Evolutionary conservation across 2,797 vertebrate species (phyloP).

Genomic region (Melanogrammus aeglefinus): DNA sequence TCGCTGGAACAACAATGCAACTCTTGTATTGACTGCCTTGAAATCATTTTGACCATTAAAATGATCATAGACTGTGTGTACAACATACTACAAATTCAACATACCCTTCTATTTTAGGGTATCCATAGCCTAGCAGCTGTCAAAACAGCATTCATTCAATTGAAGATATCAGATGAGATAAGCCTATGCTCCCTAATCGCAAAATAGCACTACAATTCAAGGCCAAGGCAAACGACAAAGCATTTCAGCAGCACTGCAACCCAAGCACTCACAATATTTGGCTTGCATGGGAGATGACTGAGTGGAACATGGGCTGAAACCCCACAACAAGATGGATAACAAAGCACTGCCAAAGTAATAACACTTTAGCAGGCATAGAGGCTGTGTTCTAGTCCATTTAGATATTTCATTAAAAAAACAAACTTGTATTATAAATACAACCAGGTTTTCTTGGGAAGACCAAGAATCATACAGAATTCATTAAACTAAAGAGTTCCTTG

Average conservation of each 20-base stretch:
- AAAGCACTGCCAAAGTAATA: constrained; percentile 52
- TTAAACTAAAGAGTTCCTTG: background rate
- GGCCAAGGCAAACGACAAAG: constrained; percentile 45
- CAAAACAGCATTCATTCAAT: constrained; percentile 28
- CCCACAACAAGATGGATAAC: constrained; percentile 68
- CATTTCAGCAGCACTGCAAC: constrained; percentile 46
- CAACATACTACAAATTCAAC: background rate
- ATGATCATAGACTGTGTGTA: background rate
- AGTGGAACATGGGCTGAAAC: constrained; percentile 60
- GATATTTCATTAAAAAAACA: constrained; percentile 43
- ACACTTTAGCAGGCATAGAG: constrained; percentile 57
- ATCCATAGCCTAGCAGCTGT: constrained; percentile 7
- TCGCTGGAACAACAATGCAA: constrained; percentile 2
- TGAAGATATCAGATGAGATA: constrained; percentile 2
- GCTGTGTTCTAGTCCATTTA: constrained; percentile 42
- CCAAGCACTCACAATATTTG: constrained; percentile 59
- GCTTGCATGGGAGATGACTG: constrained; percentile 40
- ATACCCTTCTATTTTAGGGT: constrained; percentile 4
- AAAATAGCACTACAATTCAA: constrained; percentile 24
- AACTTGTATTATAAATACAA: constrained; percentile 37
- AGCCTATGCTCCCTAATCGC: constrained; percentile 34
- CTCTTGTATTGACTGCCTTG: background rate
- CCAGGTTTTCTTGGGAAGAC: constrained; percentile 19
- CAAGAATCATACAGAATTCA: constrained; percentile 18
- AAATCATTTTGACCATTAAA: background rate